Percentiles rank a stretch among this genome's conserved stretches.
These are phyloP conservation scores for Notospermus geniculatus DNA, from an alignment of 1,140 invertebrate genomes.

Conservation along the genomic window DNA sequence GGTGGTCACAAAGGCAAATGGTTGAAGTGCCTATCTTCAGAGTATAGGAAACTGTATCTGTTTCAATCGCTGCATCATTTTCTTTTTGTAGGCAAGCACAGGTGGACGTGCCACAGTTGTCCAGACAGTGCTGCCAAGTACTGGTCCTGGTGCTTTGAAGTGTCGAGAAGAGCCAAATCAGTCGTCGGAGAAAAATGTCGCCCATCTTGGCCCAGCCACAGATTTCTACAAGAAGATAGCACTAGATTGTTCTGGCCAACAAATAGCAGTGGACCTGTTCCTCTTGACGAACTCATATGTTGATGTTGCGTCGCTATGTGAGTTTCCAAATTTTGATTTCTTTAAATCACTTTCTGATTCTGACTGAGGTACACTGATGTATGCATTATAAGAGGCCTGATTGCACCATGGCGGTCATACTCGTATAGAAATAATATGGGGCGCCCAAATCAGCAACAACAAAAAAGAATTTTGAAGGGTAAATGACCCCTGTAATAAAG, in stretches of 20 bases:
- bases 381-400: too few relatives aligned
- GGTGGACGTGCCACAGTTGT: conserved; percentile 95
- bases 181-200: conserved; percentile 67
- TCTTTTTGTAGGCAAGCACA: conserved; percentile 69
- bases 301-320: conserved; percentile 90
- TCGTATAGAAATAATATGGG: too few relatives aligned
- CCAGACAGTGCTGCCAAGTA: conserved; percentile 85
- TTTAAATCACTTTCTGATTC: too few relatives aligned
- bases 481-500: too few relatives aligned
- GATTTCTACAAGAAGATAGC: conserved; percentile 98
- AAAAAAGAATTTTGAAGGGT: too few relatives aligned
- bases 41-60: neutral
- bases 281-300: conserved; percentile 88
- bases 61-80: neutral
- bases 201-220: conserved; percentile 83
- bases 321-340: too few relatives aligned
- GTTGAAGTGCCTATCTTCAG: too few relatives aligned
- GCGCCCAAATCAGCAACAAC: too few relatives aligned
- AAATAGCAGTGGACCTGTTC: conserved; percentile 95
- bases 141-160: conserved; percentile 84
- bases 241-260: conserved; percentile 92
- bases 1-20: too few relatives aligned
- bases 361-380: too few relatives aligned
- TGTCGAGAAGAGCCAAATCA: conserved; percentile 83
- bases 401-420: too few relatives aligned